A percentile compares a stretch with the other conserved stretches of the same genome.
Evolutionary conservation across 2,888 invertebrate genomes (phyloP).

Genomic region (Sinohyriopsis cumingii): DNA sequence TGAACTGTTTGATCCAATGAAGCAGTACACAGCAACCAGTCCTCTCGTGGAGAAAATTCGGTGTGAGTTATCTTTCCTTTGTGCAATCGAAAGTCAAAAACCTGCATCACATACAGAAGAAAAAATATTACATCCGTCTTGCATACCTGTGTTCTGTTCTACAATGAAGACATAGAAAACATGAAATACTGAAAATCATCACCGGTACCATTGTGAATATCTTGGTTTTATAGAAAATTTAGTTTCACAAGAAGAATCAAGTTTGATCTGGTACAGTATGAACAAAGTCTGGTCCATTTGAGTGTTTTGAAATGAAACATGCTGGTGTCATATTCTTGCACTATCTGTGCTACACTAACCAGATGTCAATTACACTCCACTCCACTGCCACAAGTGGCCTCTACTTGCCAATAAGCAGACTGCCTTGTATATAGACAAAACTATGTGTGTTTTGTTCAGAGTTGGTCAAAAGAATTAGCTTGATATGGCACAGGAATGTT

Average conservation of each 20-base stretch:
- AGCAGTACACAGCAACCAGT: slow-evolving; percentile 59
- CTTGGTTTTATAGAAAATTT: too few species aligned
- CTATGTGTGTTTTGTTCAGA: too few species aligned
- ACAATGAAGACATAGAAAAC: too few species aligned
- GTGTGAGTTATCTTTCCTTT: slow-evolving; percentile 60
- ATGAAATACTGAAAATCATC: too few species aligned
- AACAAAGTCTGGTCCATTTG: neutral
- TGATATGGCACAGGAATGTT: too few species aligned
- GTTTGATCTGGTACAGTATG: neutral
- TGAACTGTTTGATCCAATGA: slow-evolving; percentile 61
- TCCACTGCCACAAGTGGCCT: too few species aligned
- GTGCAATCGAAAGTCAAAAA: slow-evolving; percentile 54
- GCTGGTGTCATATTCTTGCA: neutral
- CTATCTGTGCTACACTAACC: neutral
- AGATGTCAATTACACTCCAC: too few species aligned
- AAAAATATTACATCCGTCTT: neutral
- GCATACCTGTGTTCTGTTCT: too few species aligned
- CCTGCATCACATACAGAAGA: slow-evolving; percentile 25
- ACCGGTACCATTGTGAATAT: too few species aligned
- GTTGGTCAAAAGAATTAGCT: too few species aligned
- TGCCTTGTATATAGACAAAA: too few species aligned
- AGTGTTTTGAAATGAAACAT: neutral
- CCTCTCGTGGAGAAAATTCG: slow-evolving; percentile 63
- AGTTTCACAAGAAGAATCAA: neutral
- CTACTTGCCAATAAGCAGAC: too few species aligned